Evolutionary conservation across 2,797 vertebrate genomes (phyloP).

Genomic region (Enteromius afrohamiltoni): DNA sequence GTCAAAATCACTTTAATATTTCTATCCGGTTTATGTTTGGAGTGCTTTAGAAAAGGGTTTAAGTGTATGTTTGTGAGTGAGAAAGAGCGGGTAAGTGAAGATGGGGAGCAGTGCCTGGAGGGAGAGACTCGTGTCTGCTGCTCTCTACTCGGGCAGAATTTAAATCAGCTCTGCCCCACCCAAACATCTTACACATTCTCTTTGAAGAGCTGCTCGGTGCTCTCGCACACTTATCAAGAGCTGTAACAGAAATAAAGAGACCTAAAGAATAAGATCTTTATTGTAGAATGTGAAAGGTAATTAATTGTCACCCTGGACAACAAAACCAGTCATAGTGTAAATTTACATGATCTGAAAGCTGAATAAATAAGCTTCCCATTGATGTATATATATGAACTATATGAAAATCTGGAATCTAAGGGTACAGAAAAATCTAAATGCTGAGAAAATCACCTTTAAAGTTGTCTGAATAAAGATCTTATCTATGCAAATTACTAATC

Average conservation of each 20-base stretch:
- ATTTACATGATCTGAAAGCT: no score
- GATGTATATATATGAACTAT: no score
- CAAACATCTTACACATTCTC: constrained; percentile 61
- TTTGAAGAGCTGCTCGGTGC: constrained; percentile 59
- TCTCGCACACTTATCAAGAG: background rate
- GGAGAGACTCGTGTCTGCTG: constrained; percentile 56
- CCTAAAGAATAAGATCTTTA: background rate
- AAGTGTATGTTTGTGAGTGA: background rate
- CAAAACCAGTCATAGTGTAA: no score
- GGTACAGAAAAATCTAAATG: no score
- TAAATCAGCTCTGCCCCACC: constrained; percentile 63
- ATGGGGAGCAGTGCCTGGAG: constrained; percentile 52
- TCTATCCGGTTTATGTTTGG: background rate
- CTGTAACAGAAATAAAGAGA: constrained; percentile 19
- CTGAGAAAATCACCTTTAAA: no score
- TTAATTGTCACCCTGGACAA: no score
- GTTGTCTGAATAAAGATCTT: no score
- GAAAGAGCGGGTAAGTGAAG: constrained; percentile 8
- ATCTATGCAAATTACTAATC: no score
- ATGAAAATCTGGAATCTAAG: no score
- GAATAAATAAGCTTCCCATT: no score
- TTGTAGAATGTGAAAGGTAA: background rate
- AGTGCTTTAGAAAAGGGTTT: constrained; percentile 10
- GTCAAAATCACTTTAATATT: background rate
- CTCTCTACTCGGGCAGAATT: constrained; percentile 64